These are phyloP conservation scores for Drosophila suzukii DNA, from an alignment of 1,140 invertebrate species.

Conservation along the genomic window DNA sequence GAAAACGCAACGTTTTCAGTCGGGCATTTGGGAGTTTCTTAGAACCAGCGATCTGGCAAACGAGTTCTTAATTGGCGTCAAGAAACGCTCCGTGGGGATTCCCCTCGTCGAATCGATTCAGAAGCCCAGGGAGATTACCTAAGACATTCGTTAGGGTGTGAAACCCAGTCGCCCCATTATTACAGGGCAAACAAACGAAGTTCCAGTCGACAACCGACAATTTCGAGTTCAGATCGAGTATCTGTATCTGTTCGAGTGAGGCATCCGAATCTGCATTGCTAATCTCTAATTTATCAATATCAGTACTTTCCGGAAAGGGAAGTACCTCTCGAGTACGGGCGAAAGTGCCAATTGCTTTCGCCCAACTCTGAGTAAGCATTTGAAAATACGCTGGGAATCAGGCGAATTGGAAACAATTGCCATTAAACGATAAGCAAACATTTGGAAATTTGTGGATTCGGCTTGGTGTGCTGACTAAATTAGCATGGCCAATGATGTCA, in stretches of 20 bases:
- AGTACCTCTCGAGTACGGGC: conserved; percentile 11
- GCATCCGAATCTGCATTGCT: conserved; percentile 27
- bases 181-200: conserved; percentile 24
- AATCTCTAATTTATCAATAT: neutral
- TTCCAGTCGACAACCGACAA: conserved; percentile 12
- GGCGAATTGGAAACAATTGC: conserved; percentile 21
- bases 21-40: neutral
- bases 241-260: conserved; percentile 27
- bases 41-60: conserved; percentile 21
- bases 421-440: conserved; percentile 67
- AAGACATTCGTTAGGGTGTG: conserved; percentile 22
- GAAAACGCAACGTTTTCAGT: neutral
- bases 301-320: conserved; percentile 5
- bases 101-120: conserved; percentile 4
- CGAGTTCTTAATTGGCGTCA: conserved; percentile 33
- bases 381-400: conserved; percentile 56
- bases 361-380: conserved; percentile 46
- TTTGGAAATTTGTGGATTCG: conserved; percentile 13
- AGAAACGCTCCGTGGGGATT: conserved; percentile 14
- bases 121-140: conserved; percentile 5
- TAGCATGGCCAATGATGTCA: conserved; percentile 65
- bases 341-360: conserved; percentile 26
- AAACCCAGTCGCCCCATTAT: conserved; percentile 19
- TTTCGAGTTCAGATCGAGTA: conserved; percentile 5
- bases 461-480: conserved; percentile 26